Evolutionary conservation across 2,797 vertebrate genomes (phyloP).

Genomic region (Martes flavigula): DNA sequence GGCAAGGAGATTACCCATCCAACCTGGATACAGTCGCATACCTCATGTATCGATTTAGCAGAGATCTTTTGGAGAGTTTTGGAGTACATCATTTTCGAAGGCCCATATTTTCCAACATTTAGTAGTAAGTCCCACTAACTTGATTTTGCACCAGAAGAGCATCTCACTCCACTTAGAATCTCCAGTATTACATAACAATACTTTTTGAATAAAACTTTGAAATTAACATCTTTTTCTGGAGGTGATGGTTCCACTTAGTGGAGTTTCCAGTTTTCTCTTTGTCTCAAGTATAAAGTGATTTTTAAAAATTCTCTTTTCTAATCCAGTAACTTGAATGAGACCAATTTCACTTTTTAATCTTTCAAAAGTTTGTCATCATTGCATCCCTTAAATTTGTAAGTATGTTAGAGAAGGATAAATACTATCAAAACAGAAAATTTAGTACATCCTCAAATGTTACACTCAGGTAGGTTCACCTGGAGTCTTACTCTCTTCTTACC

Average conservation of each 20-base stretch:
- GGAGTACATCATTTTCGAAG: not conserved
- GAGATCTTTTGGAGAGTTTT: not conserved
- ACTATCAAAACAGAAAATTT: not conserved
- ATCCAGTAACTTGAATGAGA: not conserved
- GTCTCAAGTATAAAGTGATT: constrained; percentile 27
- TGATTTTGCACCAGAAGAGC: not conserved
- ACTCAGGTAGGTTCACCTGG: not conserved
- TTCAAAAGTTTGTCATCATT: constrained; percentile 22
- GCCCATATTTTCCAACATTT: not conserved
- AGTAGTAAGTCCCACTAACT: not conserved
- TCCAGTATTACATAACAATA: not conserved
- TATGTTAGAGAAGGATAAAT: constrained; percentile 34
- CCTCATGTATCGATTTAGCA: not conserved
- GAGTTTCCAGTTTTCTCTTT: constrained; percentile 34
- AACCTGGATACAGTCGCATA: not conserved
- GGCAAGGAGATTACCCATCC: not conserved
- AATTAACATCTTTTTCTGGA: not conserved
- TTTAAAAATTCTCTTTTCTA: constrained; percentile 12
- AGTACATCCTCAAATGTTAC: not conserved
- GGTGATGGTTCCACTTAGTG: not conserved
- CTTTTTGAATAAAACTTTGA: not conserved
- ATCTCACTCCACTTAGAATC: not conserved
- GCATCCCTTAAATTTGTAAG: not conserved
- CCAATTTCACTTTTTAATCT: constrained; percentile 5
- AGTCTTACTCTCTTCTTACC: not conserved